Conservation (phyloP, 2,888 invertebrate genomes). For the Trissoscelio sp. region DNA sequence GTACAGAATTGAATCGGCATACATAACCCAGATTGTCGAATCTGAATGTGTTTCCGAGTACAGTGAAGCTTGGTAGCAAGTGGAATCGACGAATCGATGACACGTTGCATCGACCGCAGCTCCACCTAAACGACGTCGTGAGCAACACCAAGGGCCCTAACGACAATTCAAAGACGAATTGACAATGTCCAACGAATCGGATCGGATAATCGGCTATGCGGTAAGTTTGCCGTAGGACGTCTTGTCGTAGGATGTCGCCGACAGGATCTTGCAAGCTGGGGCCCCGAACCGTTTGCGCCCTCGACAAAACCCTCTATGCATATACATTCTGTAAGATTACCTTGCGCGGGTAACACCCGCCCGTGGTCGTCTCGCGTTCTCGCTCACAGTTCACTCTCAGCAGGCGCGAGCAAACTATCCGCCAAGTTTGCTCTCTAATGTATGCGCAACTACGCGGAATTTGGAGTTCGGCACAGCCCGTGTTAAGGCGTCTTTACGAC, state of each 20-base stretch:
- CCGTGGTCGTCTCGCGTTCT: conserved; percentile 70
- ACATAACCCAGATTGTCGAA: not conserved
- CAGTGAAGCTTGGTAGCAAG: not conserved
- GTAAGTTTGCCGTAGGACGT: conserved; percentile 79
- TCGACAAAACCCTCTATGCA: conserved; percentile 81
- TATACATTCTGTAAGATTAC: conserved; percentile 84
- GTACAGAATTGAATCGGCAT: not conserved
- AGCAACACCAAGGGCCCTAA: conserved; percentile 29
- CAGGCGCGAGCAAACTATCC: conserved; percentile 80
- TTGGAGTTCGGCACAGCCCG: conserved; percentile 79
- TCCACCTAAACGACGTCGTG: conserved; percentile 59
- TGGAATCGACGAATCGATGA: conserved; percentile 39
- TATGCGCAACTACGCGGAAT: conserved; percentile 82
- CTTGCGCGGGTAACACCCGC: conserved; percentile 83
- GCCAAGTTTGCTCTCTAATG: conserved; percentile 82
- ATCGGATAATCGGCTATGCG: conserved; percentile 60
- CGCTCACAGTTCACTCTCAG: conserved; percentile 71
- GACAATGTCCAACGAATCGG: conserved; percentile 61
- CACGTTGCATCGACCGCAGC: conserved; percentile 46
- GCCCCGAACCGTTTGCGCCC: conserved; percentile 72
- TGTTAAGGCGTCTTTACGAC: conserved; percentile 72
- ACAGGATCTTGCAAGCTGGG: conserved; percentile 82
- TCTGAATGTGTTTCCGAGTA: conserved; percentile 20
- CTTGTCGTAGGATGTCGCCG: conserved; percentile 80
- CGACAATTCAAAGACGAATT: conserved; percentile 64